A percentile compares a stretch with the other conserved stretches of the same genome.
Conservation (phyloP, 2,797 vertebrate species). For the Acropternis orthonyx region DNA sequence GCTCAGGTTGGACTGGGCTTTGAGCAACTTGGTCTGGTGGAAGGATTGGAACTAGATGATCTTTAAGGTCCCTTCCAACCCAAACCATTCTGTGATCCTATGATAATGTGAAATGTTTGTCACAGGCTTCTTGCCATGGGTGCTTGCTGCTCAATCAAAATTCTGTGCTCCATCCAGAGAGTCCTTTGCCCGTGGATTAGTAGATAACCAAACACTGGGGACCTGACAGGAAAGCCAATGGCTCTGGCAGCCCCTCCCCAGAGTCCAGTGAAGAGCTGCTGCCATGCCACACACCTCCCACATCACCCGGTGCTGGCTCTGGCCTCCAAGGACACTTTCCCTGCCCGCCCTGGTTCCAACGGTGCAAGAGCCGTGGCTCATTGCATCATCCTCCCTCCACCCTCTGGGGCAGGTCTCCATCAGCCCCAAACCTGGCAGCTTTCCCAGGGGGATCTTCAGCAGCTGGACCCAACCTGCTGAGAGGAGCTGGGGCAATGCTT, state of each 20-base stretch:
- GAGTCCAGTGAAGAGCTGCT: background rate
- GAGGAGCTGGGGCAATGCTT: background rate
- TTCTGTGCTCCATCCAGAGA: background rate
- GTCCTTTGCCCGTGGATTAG: background rate
- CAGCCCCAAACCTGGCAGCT: background rate
- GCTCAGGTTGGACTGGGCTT: background rate
- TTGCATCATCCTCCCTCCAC: slow-evolving; percentile 26
- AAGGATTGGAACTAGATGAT: background rate
- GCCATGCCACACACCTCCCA: rapidly evolving
- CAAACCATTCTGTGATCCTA: background rate
- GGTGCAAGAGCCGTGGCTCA: background rate
- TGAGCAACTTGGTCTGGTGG: background rate
- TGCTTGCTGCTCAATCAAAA: background rate
- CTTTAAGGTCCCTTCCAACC: background rate
- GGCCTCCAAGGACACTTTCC: background rate
- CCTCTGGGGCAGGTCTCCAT: background rate
- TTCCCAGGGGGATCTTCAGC: background rate
- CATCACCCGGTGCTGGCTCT: rapidly evolving
- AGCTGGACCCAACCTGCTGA: rapidly evolving
- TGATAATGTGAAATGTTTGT: background rate
- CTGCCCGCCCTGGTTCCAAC: rapidly evolving
- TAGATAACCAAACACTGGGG: rapidly evolving
- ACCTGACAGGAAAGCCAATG: background rate
- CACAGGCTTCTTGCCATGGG: rapidly evolving
- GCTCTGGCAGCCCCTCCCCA: background rate